A percentile compares a stretch with the other conserved stretches of the same genome.
phyloP scores from a whole-genome alignment of 2,113 vertebrate genomes.

The Psammodynastes pulverulentus region DNA sequence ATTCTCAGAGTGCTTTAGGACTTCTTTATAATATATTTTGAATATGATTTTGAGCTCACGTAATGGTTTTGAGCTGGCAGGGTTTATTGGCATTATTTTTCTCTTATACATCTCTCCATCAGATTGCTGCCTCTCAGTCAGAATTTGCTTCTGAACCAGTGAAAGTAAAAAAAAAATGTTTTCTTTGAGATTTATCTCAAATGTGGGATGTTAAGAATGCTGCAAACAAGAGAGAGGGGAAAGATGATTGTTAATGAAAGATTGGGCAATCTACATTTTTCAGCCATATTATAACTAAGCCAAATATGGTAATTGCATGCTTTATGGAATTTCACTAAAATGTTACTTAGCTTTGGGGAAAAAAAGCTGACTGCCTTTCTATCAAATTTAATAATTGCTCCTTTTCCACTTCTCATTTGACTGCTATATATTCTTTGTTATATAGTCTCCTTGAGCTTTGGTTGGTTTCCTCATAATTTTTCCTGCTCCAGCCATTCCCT shows the following conservation, averaged over 20 bases:
- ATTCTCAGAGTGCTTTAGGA: neutral
- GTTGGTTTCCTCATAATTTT: neutral
- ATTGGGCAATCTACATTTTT: no score
- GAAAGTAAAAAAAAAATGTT: neutral
- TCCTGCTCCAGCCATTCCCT: neutral
- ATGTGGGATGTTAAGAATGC: neutral
- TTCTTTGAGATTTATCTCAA: neutral
- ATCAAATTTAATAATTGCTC: neutral
- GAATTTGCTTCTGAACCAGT: no score
- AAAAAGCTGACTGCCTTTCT: no score
- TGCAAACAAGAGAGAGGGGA: neutral
- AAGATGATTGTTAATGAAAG: no score
- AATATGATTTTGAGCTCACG: neutral
- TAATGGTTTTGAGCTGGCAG: neutral
- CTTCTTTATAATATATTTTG: neutral
- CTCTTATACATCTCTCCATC: no score
- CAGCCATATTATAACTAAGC: no score
- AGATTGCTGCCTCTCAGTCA: neutral
- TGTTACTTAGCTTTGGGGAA: neutral
- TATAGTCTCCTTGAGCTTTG: neutral
- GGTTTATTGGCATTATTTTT: no score
- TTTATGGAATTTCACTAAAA: neutral
- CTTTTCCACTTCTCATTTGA: neutral
- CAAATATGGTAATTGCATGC: neutral
- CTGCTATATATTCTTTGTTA: neutral